Base-by-base conservation (phyloP, 1,140 invertebrate species). In the Sinella curviseta region DNA sequence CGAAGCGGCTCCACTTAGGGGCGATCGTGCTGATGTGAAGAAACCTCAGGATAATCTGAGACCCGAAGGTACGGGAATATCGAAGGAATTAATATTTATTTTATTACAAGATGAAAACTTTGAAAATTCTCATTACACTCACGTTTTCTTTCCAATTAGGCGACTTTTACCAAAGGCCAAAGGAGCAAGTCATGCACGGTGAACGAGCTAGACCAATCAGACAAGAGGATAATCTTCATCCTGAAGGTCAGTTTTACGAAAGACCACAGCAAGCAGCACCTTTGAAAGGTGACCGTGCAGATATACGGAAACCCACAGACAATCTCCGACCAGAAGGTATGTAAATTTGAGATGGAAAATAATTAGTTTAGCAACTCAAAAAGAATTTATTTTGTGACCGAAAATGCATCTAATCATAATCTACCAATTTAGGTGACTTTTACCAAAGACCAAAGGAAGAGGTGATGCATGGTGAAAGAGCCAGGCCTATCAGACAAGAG, bases 41-140 rank as follows among this genome's bases (percentile, higher is more conserved):
- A 91, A 89, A 85, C 89, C 89, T 0, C 85, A 88, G 78, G 91
- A 92, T 81, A 93, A 93, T 87, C 85, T 93, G 1, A 89, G 89
- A 86, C 0, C 65, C n/a, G n/a, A n/a, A n/a, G n/a, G n/a, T n/a
- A n/a, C 1, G 77, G 79, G 57, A 77, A 81, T 3, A 83, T 84
- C 54, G 17, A 48, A n/a, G n/a, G n/a, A n/a, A 54, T n/a, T n/a
- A n/a, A n/a, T n/a, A n/a, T n/a, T n/a, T n/a, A n/a, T n/a, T n/a
- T n/a, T n/a, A n/a, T n/a, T n/a, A n/a, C n/a, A n/a, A n/a, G n/a
- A n/a, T n/a, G n/a, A n/a, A n/a, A n/a, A n/a, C n/a, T n/a, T n/a
- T n/a, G n/a, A n/a, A n/a, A n/a, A n/a, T n/a, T n/a, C n/a, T n/a
- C n/a, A n/a, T n/a, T n/a, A n/a, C n/a, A n/a, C n/a, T n/a, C n/a